These are phyloP conservation scores for Macroglossus sobrinus DNA, from an alignment of 2,113 vertebrate species.

Conservation along the genomic window DNA sequence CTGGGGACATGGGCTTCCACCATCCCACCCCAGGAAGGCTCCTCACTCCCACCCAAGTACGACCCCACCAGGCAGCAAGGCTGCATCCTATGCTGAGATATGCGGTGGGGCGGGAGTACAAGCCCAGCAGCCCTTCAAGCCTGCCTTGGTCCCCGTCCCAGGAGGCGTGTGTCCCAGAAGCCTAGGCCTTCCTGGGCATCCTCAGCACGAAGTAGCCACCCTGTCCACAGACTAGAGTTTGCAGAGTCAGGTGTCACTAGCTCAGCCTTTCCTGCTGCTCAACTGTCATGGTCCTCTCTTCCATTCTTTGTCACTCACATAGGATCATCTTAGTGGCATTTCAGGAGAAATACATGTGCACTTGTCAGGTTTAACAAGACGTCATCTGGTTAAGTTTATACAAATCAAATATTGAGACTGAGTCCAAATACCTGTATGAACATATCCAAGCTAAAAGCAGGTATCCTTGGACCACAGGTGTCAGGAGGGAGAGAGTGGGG, in stretches of 20 bases:
- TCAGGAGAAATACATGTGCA: neutral
- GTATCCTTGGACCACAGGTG: accelerated
- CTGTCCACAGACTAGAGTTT: accelerated
- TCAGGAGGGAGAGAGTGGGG: neutral
- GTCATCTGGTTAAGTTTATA: neutral
- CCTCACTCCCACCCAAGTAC: neutral
- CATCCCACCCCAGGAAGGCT: too few species aligned
- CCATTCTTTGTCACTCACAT: neutral
- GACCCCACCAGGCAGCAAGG: neutral
- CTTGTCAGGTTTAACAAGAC: neutral
- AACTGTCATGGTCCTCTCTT: neutral
- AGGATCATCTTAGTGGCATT: accelerated
- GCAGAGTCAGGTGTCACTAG: neutral
- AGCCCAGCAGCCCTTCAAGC: neutral
- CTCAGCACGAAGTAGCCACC: accelerated
- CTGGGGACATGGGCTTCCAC: neutral
- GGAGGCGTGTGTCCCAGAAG: neutral
- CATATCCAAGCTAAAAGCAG: neutral
- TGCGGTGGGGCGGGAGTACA: neutral
- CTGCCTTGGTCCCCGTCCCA: neutral
- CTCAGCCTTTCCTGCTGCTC: neutral
- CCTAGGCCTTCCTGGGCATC: neutral
- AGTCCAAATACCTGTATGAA: neutral
- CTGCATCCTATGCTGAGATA: neutral
- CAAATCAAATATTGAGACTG: accelerated